Evolutionary conservation across 2,797 vertebrate genomes (phyloP).

Genomic region (Loriculus beryllinus): DNA sequence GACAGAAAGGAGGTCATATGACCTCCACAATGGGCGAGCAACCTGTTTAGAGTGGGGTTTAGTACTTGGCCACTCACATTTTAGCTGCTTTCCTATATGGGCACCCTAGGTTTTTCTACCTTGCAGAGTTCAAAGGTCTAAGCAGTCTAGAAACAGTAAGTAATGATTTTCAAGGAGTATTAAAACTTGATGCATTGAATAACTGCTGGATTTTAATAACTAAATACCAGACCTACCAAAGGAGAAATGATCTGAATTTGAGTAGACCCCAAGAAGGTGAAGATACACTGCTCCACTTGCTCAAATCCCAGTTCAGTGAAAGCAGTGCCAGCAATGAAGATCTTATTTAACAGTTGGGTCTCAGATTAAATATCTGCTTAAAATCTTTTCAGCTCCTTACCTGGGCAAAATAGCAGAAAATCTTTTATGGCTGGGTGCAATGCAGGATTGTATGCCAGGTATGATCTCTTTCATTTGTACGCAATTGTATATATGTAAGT

Average conservation of each 20-base stretch:
- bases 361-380: background rate
- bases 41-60: background rate
- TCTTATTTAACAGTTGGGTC: background rate
- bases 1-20: background rate
- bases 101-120: background rate
- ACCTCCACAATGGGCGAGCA: background rate
- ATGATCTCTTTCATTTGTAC: background rate
- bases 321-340: background rate
- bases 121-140: background rate
- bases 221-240: background rate
- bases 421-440: background rate
- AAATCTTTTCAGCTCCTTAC: background rate
- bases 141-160: background rate
- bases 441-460: background rate
- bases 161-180: background rate
- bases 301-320: background rate
- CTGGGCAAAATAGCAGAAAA: background rate
- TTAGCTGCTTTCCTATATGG: background rate
- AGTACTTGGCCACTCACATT: background rate
- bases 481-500: background rate
- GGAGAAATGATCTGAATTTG: background rate
- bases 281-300: background rate
- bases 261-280: background rate
- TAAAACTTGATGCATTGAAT: background rate
- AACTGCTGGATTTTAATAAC: background rate